Conservation (phyloP, 2,888 invertebrate species). For the Limenitis camilla region DNA sequence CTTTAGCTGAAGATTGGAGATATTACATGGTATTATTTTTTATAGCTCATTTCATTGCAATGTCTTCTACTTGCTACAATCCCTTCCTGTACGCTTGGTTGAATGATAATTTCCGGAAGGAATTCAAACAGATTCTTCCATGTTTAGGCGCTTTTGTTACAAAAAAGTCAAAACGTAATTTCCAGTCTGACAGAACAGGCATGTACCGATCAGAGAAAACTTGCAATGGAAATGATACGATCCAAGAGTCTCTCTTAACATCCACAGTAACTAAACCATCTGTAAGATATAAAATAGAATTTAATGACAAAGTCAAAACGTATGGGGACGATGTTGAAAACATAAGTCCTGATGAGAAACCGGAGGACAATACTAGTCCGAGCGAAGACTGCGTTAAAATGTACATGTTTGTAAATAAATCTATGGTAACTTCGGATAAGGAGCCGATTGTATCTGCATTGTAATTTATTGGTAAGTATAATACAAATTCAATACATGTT, state of each 20-base stretch:
- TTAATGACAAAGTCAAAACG: conserved; percentile 50
- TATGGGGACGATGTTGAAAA: conserved; percentile 52
- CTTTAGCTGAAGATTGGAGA: conserved; percentile 76
- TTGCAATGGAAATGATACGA: conserved; percentile 66
- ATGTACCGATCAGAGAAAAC: conserved; percentile 66
- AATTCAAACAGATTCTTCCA: conserved; percentile 85
- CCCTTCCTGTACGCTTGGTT: conserved; percentile 96
- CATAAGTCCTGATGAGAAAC: conserved; percentile 66
- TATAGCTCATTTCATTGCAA: conserved; percentile 88
- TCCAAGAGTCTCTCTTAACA: conserved; percentile 63
- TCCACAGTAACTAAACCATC: conserved; percentile 62
- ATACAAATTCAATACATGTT: no score
- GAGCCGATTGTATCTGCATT: conserved; percentile 65
- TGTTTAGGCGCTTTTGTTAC: conserved; percentile 72
- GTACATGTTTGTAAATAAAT: conserved; percentile 69
- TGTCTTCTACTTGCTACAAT: conserved; percentile 96
- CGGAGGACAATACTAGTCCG: conserved; percentile 57
- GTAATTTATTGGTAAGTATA: conserved; percentile 51
- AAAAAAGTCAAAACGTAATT: conserved; percentile 55
- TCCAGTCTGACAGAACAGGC: conserved; percentile 61
- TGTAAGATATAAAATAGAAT: conserved; percentile 63
- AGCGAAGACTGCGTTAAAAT: conserved; percentile 66
- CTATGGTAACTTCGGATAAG: conserved; percentile 57
- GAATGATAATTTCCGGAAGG: conserved; percentile 94
- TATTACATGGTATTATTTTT: conserved; percentile 87